These are phyloP conservation scores for Sminthurinus aureus DNA, from an alignment of 2,888 invertebrate genomes.

Conservation along the genomic window DNA sequence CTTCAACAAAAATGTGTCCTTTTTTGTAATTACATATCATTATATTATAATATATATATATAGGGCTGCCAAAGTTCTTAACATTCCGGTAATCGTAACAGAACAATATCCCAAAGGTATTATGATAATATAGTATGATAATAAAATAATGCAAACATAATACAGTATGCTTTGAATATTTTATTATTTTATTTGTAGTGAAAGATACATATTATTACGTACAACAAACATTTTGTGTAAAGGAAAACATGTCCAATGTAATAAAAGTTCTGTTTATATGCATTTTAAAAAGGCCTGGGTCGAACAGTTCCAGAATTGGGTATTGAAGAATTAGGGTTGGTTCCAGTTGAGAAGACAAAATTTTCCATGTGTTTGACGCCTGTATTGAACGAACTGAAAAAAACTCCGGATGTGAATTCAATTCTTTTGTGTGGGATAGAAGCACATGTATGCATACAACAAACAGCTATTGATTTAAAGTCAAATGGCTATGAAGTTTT, in stretches of 20 bases:
- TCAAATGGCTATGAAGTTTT: conserved; percentile 65
- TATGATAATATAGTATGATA: too few relatives aligned
- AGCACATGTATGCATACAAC: conserved; percentile 70
- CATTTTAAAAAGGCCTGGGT: conserved; percentile 64
- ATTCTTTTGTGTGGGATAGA: conserved; percentile 65
- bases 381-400: conserved; percentile 63
- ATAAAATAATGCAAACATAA: neutral
- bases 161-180: neutral
- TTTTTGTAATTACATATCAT: too few relatives aligned
- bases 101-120: conserved; percentile 71
- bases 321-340: conserved; percentile 62
- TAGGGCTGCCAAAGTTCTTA: conserved; percentile 66
- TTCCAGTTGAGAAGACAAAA: conserved; percentile 65
- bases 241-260: neutral
- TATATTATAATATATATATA: too few relatives aligned
- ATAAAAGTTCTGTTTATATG: neutral
- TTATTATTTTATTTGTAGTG: neutral
- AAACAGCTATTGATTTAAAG: conserved; percentile 67
- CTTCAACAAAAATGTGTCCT: too few relatives aligned
- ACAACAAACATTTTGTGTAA: neutral
- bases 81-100: conserved; percentile 68
- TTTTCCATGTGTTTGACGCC: conserved; percentile 69
- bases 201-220: too few relatives aligned
- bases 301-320: conserved; percentile 67
- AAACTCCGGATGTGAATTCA: conserved; percentile 60